These are phyloP conservation scores for Lagorchestes hirsutus DNA, from an alignment of 2,797 vertebrate genomes.

Conservation along the genomic window DNA sequence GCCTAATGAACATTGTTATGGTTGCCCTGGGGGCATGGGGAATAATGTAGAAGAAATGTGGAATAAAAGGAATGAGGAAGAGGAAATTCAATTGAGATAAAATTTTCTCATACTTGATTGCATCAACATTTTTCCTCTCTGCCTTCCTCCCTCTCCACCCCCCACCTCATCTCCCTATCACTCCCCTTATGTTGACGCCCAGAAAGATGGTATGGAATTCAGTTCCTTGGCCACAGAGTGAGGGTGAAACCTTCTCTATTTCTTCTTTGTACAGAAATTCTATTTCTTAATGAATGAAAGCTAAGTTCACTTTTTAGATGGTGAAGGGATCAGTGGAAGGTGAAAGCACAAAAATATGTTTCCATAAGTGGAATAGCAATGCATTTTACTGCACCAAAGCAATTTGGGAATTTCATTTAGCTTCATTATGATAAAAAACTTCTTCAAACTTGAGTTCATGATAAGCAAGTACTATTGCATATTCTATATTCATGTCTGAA, in stretches of 20 bases:
- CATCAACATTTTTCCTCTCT: background rate
- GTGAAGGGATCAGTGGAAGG: background rate
- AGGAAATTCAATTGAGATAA: background rate
- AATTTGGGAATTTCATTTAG: slow-evolving; percentile 68
- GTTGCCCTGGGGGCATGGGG: background rate
- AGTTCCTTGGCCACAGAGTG: background rate
- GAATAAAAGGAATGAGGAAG: background rate
- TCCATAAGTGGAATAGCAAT: slow-evolving; percentile 49
- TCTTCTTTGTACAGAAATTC: background rate
- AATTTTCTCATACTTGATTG: background rate
- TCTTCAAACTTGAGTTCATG: slow-evolving; percentile 47
- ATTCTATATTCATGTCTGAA: slow-evolving; percentile 46
- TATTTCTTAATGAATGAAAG: background rate
- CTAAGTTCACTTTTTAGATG: slow-evolving; percentile 34
- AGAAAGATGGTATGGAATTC: background rate
- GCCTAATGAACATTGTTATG: background rate
- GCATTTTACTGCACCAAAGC: slow-evolving; percentile 39
- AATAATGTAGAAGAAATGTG: background rate
- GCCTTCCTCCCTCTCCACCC: too few relatives aligned
- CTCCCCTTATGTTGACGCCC: background rate
- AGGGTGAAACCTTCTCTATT: background rate
- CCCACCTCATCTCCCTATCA: background rate
- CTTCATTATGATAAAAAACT: slow-evolving; percentile 60
- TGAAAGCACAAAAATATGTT: slow-evolving; percentile 18
- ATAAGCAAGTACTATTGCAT: slow-evolving; percentile 53